Evolutionary conservation across 2,888 invertebrate genomes (phyloP).

Genomic region (Clunio marinus): DNA sequence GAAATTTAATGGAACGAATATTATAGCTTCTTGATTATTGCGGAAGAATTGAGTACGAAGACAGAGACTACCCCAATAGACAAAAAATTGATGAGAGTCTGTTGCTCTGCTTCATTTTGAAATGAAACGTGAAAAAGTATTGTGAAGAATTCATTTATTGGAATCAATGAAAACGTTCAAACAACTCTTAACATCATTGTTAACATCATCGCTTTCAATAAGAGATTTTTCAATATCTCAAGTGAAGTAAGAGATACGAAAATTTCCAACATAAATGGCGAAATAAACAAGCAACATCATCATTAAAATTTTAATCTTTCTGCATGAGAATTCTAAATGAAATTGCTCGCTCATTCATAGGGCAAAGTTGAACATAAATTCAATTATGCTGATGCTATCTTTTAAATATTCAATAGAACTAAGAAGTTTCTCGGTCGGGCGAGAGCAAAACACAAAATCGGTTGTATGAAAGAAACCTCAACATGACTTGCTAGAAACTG

Average conservation of each 20-base stretch:
- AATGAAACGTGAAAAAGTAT: no score
- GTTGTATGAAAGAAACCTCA: constrained; percentile 12
- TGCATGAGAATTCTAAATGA: constrained; percentile 23
- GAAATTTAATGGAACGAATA: no score
- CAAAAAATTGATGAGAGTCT: not conserved
- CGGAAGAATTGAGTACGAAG: no score
- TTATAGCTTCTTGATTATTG: no score
- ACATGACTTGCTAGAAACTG: constrained; percentile 13
- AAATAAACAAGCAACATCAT: not conserved
- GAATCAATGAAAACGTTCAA: not conserved
- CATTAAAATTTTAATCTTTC: constrained; percentile 17
- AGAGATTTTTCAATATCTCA: not conserved
- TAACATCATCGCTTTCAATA: not conserved
- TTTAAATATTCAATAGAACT: not conserved
- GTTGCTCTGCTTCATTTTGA: no score
- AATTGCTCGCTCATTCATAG: constrained; percentile 11
- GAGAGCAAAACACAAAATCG: constrained; percentile 12
- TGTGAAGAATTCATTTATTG: not conserved
- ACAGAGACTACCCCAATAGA: not conserved
- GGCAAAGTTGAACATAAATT: constrained; percentile 27
- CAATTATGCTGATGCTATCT: constrained; percentile 28
- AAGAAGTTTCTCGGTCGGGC: not conserved
- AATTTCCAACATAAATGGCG: not conserved
- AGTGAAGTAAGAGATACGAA: not conserved
- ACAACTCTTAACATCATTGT: not conserved